Percentiles rank a stretch among this genome's conserved stretches.
Conservation (phyloP, 2,797 vertebrate species). For the Tachyglossus aculeatus region DNA sequence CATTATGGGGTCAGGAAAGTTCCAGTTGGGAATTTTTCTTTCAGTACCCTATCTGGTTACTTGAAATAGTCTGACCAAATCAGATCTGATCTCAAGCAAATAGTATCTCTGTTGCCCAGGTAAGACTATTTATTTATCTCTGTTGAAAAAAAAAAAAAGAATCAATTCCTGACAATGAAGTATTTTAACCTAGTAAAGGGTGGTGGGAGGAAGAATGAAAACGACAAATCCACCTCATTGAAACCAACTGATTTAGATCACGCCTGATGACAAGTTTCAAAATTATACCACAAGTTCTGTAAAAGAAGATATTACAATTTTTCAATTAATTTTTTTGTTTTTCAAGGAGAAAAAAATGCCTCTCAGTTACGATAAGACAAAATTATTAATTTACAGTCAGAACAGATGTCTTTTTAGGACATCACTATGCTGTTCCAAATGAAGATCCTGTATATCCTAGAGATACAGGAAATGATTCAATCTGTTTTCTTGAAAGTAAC, state of each 20-base stretch:
- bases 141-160: no score
- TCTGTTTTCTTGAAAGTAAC: not conserved
- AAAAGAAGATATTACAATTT: constrained; percentile 50
- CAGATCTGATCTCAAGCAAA: no score
- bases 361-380: constrained; percentile 42
- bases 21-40: no score
- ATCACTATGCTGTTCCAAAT: not conserved
- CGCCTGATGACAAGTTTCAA: constrained; percentile 9
- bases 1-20: no score
- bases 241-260: constrained; percentile 54
- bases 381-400: constrained; percentile 19
- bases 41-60: no score
- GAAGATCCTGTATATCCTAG: not conserved
- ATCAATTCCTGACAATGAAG: no score
- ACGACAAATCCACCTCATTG: constrained; percentile 46
- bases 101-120: no score
- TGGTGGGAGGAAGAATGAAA: constrained; percentile 34
- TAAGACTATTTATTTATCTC: no score
- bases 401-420: constrained; percentile 11
- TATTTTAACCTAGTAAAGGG: no score
- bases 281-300: constrained; percentile 25
- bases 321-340: constrained; percentile 50
- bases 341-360: constrained; percentile 29
- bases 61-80: no score
- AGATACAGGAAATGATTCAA: not conserved